Evolutionary conservation across 1,140 invertebrate genomes (phyloP).

Genomic region (Dufourea novaeangliae): DNA sequence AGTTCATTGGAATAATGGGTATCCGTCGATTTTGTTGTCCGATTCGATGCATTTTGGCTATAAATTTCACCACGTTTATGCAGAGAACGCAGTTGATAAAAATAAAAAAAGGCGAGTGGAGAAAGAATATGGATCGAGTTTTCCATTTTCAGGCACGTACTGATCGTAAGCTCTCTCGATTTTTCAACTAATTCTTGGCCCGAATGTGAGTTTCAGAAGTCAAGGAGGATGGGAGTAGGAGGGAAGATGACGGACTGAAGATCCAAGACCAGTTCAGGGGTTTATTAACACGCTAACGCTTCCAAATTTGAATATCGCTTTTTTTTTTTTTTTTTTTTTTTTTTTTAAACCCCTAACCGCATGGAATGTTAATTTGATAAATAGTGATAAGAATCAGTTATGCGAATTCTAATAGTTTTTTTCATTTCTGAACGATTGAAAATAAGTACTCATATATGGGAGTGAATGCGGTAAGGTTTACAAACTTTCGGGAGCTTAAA

Average conservation of each 20-base stretch:
- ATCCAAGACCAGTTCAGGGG: background rate
- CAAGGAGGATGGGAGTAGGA: background rate
- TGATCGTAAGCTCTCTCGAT: slow-evolving; percentile 62
- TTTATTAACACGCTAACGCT: no score
- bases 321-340: no score
- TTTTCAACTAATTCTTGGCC: slow-evolving; percentile 61
- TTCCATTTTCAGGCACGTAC: slow-evolving; percentile 61
- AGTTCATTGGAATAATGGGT: background rate
- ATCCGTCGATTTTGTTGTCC: background rate
- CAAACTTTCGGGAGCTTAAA: no score
- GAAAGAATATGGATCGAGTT: slow-evolving; percentile 61
- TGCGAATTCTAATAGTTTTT: no score
- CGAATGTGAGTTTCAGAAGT: slow-evolving; percentile 18
- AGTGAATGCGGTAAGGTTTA: no score
- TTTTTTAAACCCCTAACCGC: no score
- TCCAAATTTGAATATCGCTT: no score
- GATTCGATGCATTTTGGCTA: slow-evolving; percentile 33
- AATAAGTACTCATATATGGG: no score
- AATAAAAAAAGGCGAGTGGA: slow-evolving; percentile 56
- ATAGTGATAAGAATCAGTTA: no score
- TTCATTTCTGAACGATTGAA: no score
- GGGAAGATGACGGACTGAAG: background rate
- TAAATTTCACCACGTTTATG: slow-evolving; percentile 61
- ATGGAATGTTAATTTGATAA: no score
- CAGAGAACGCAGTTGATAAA: slow-evolving; percentile 39